Percentiles rank a stretch among this genome's conserved stretches.
Evolutionary conservation across 1,140 invertebrate genomes (phyloP).

Genomic region (Drosophila rufa): DNA sequence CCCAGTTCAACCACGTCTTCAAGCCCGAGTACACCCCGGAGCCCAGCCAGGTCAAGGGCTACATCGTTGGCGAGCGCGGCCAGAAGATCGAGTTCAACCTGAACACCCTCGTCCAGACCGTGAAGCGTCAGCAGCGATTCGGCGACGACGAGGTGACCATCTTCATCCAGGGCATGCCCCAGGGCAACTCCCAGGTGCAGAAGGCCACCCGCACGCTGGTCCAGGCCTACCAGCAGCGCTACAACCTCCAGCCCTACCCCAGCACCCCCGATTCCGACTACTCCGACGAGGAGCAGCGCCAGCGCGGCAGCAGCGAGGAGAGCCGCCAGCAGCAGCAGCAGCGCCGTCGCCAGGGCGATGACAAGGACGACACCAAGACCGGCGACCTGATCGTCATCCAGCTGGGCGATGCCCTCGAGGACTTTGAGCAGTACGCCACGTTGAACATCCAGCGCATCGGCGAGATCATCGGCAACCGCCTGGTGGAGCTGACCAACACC

Average conservation of each 20-base stretch:
- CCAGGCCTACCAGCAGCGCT: constrained; percentile 75
- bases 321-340: constrained; percentile 19
- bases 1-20: constrained; percentile 71
- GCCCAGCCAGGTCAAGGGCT: constrained; percentile 66
- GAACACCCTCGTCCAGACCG: constrained; percentile 64
- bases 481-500: constrained; percentile 68
- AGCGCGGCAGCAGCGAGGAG: constrained; percentile 47
- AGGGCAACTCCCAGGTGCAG: constrained; percentile 41
- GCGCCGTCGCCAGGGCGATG: constrained; percentile 46
- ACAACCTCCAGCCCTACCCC: constrained; percentile 67
- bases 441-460: constrained; percentile 73
- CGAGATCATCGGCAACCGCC: constrained; percentile 55
- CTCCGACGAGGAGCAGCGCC: constrained; percentile 40
- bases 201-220: constrained; percentile 76
- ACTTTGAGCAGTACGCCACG: constrained; percentile 65
- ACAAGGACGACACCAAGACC: constrained; percentile 54
- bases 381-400: constrained; percentile 69
- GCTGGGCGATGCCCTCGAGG: constrained; percentile 57
- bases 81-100: constrained; percentile 69
- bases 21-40: constrained; percentile 62
- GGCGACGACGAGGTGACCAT: constrained; percentile 80
- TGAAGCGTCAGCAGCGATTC: constrained; percentile 69
- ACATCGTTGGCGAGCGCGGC: constrained; percentile 67
- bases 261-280: constrained; percentile 18
- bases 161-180: constrained; percentile 73